Conservation (phyloP, 1,140 invertebrate genomes). For the Brachionus plicatilis region DNA sequence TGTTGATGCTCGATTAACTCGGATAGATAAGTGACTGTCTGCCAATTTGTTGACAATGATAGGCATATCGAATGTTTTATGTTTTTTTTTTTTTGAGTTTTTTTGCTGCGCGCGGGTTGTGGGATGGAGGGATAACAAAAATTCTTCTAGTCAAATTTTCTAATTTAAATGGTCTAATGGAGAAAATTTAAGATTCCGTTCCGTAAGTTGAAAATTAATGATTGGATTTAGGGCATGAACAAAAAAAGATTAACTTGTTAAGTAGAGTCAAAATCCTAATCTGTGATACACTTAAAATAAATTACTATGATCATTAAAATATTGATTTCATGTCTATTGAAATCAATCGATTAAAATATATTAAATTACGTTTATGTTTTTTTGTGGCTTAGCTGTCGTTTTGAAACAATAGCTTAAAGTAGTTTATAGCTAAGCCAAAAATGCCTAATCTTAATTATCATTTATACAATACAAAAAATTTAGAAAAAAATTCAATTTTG, state of each 20-base stretch:
- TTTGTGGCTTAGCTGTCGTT: background rate
- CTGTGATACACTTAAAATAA: slow-evolving; percentile 33
- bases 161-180: background rate
- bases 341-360: slow-evolving; percentile 32
- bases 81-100: too few species aligned
- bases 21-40: background rate
- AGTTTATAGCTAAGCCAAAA: background rate
- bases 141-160: background rate
- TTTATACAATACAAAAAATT: background rate
- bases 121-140: too few species aligned
- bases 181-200: background rate
- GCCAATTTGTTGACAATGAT: background rate
- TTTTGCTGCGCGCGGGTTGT: too few species aligned
- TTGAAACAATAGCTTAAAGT: slow-evolving; percentile 23
- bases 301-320: slow-evolving; percentile 30
- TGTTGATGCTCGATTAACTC: background rate
- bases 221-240: background rate
- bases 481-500: background rate
- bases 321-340: slow-evolving; percentile 35
- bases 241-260: slow-evolving; percentile 29
- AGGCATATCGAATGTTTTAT: background rate
- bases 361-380: slow-evolving; percentile 9
- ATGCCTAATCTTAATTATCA: slow-evolving; percentile 25
- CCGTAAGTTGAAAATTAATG: background rate
- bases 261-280: slow-evolving; percentile 30